These are phyloP conservation scores for Bungarus multicinctus DNA, from an alignment of 2,113 vertebrate genomes.

Conservation along the genomic window DNA sequence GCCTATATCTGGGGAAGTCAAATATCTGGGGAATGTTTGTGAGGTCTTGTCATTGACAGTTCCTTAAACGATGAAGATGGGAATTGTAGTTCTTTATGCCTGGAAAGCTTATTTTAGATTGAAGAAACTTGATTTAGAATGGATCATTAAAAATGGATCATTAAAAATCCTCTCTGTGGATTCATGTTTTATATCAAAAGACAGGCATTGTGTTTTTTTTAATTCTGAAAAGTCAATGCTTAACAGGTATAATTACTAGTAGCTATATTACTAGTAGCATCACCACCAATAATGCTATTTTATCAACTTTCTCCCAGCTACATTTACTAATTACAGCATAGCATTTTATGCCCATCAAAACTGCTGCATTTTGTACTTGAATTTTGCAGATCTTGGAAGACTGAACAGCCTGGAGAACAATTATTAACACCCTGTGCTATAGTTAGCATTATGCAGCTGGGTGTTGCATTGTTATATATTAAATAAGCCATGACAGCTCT, in stretches of 20 bases:
- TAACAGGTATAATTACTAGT: background rate
- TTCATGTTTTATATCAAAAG: background rate
- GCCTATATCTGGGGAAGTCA: background rate
- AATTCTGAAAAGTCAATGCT: background rate
- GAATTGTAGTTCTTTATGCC: background rate
- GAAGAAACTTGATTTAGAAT: background rate
- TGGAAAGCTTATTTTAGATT: background rate
- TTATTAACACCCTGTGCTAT: slow-evolving; percentile 1
- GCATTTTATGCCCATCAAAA: slow-evolving; percentile 21
- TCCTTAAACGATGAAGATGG: background rate
- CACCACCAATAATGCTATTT: background rate
- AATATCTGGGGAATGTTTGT: background rate
- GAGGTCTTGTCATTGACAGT: background rate
- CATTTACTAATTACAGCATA: background rate
- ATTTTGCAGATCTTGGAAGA: slow-evolving; percentile 41
- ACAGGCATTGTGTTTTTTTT: background rate
- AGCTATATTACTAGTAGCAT: too few relatives aligned
- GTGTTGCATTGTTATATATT: slow-evolving; percentile 18
- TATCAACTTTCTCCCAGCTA: background rate
- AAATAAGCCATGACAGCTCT: background rate
- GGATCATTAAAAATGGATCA: background rate
- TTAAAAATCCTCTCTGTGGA: background rate
- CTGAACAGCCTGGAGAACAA: slow-evolving; percentile 13
- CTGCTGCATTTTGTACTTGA: slow-evolving; percentile 11
- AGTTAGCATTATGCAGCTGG: background rate